Base-by-base conservation (phyloP, 2,888 invertebrate genomes). In the Orgyia antiqua region DNA sequence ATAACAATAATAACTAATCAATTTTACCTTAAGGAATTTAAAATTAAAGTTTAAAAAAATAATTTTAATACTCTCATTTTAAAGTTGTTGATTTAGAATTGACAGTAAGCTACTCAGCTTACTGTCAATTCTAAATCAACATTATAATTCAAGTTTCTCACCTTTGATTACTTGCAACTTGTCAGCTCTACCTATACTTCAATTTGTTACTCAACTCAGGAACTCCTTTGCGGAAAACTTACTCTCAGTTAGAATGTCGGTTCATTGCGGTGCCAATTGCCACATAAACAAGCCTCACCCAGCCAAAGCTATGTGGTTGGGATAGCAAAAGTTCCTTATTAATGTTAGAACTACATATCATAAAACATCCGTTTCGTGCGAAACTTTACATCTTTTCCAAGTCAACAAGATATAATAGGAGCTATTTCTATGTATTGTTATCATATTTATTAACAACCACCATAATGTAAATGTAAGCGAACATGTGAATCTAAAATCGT, bases 161-260 rank as follows among this genome's bases (percentile, higher is more conserved):
- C 68, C 71, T 70, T 70, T 69, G 76, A 76, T 78, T 77, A 77
- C 77, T 78, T 77, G 71, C 58, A 62, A 73, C 71, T 71, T 75
- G n/a, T n/a, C n/a, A n/a, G 64, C 65, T 53, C 40, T 53, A 51
- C 51, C 66, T 58, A 67, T 56, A 68, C 66, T 70, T 68, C 75
- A 78, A 76, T 79, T 82, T 77, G 75, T 72, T 68, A 63, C 68
- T 63, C 58, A 68, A 68, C 66, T 73, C 62, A 53, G 50, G 56
- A 58, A 57, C 61, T 69, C 73, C 70, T 76, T 73, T 74, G 68
- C 64, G 51, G 56, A 35, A 62, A 77, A 77, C 66, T 76, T 72
- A 58, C 58, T 69, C 62, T 44, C 58, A 57, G 53, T 50, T 42
- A 63, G 60, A 64, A 60, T 58, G 58, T 54, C 60, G 61, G 74